Evolutionary conservation across 2,888 invertebrate species (phyloP).

Genomic region (Eledona agricola): DNA sequence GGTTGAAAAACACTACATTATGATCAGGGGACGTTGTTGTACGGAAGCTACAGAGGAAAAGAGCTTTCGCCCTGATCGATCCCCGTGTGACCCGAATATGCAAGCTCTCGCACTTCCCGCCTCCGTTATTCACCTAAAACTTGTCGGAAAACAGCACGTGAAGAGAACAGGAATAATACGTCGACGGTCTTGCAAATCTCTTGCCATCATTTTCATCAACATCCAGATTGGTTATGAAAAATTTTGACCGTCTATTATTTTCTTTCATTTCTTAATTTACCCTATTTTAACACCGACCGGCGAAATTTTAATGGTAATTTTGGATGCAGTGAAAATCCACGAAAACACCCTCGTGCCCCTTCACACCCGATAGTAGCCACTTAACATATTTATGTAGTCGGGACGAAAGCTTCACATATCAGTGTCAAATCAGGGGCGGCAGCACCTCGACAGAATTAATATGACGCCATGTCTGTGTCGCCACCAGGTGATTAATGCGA

Average conservation of each 20-base stretch:
- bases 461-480: conserved; percentile 56
- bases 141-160: conserved; percentile 28
- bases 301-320: too few relatives aligned
- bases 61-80: conserved; percentile 36
- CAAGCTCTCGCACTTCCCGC: conserved; percentile 30
- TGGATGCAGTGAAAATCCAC: too few relatives aligned
- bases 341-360: too few relatives aligned
- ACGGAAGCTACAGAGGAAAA: too few relatives aligned
- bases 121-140: conserved; percentile 18
- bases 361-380: too few relatives aligned
- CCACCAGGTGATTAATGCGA: conserved; percentile 58
- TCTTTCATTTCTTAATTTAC: too few relatives aligned
- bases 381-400: conserved; percentile 6
- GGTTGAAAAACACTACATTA: too few relatives aligned
- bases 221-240: too few relatives aligned
- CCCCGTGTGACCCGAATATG: conserved; percentile 39
- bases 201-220: too few relatives aligned
- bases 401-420: conserved; percentile 37
- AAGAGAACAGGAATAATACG: conserved; percentile 22
- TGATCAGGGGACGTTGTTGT: too few relatives aligned
- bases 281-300: too few relatives aligned
- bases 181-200: background rate
- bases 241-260: too few relatives aligned
- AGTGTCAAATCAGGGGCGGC: conserved; percentile 41
- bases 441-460: conserved; percentile 43